A percentile compares a stretch with the other conserved stretches of the same genome.
These are phyloP conservation scores for Antheraea mylitta DNA, from an alignment of 1,140 invertebrate genomes.

Conservation along the genomic window DNA sequence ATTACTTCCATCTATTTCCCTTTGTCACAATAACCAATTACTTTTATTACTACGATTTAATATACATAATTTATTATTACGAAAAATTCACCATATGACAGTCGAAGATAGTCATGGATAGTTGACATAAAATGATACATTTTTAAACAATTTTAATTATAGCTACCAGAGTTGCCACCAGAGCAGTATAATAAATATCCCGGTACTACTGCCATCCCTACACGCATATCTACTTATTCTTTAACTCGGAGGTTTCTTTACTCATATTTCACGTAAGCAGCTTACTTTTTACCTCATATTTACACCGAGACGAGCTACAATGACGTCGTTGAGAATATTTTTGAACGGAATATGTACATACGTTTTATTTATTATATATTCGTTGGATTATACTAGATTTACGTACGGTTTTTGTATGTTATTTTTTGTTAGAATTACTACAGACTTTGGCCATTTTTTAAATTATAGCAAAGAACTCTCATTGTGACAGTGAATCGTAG, in stretches of 20 bases:
- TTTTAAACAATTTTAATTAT: no score
- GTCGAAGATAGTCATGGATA: no score
- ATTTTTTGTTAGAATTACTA: neutral
- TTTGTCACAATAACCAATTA: no score
- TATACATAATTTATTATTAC: no score
- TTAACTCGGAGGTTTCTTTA: constrained; percentile 14
- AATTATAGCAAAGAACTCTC: no score
- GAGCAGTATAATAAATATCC: constrained; percentile 3
- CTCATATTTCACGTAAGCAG: constrained; percentile 25
- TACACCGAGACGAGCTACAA: constrained; percentile 13
- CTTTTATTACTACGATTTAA: no score
- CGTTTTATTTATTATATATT: constrained; percentile 4
- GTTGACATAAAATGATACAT: no score
- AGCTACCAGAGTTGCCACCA: neutral
- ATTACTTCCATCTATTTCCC: no score
- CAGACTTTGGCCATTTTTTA: no score
- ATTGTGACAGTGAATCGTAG: no score
- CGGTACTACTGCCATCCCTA: constrained; percentile 6
- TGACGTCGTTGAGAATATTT: constrained; percentile 10
- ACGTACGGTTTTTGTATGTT: neutral
- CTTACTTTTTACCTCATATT: constrained; percentile 27
- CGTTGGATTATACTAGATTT: neutral
- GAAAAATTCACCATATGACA: no score
- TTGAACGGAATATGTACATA: constrained; percentile 1
- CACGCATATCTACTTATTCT: constrained; percentile 8